Base-by-base conservation (phyloP, 2,888 invertebrate genomes). In the Chalcosyrphus nemorum region DNA sequence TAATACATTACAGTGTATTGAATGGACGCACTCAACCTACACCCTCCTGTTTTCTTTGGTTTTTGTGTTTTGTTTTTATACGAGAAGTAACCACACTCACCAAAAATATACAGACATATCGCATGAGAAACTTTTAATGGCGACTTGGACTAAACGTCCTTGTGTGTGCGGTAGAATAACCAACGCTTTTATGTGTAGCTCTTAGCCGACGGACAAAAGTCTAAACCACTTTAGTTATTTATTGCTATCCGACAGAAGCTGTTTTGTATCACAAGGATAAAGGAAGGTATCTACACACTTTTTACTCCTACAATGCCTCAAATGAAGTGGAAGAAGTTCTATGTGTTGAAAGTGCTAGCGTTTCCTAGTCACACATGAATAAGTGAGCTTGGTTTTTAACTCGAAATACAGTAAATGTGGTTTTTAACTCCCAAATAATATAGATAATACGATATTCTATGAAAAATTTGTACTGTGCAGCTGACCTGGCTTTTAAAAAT, bases 211-310 rank as follows among this genome's bases (percentile, higher is more conserved):
- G 74, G 47, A 75, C 65, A 65, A 65, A 56, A 65, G 75, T 65
- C 75, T 75, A 47, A 75, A 75, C 56, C 75, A 66, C 56, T 75
- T 75, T 65, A 47, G 47, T 75, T 56, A 75, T 75, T 75, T 75
- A 75, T 65, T 66, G 41, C 47, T 70, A 21, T 11, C 54, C 68
- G 21, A 29, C 13, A 17, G 43, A 56, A 70, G 45, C 45, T 70
- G 45, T 56, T 56, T 45, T 9, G 21, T 45, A 45, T 21, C n/a
- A 15, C 13, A 45, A 43, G 43, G 54, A 54, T 9, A 11, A 54
- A 45, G 13, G 65, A 17, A 24, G 9, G n/a, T n/a, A n/a, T n/a
- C n/a, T 15, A 21, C 4, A 24, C 24, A 21, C 32, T 68, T n/a
- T n/a, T 56, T 45, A 29, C 32, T 56, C 29, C 21, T 57, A 45